Percentiles rank a stretch among this genome's conserved stretches.
phyloP scores from a whole-genome alignment of 2,888 invertebrate species.

The Lasioglossum malachurum region DNA sequence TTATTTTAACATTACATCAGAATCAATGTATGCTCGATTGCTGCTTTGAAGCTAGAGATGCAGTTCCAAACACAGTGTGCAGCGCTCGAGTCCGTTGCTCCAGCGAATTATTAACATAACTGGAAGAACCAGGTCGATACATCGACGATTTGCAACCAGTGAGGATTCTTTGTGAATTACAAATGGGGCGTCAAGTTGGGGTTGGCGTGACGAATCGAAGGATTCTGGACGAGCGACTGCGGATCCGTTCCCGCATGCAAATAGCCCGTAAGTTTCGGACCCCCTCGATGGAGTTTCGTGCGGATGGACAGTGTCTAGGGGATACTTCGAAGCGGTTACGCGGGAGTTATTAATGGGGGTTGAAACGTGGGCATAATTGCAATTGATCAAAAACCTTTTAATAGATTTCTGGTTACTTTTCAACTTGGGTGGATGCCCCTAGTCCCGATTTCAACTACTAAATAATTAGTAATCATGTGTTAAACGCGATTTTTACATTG shows the following conservation, averaged over 20 bases:
- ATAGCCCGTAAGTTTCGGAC: conserved; percentile 35
- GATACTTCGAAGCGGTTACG: not conserved
- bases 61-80: not conserved
- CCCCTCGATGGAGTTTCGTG: not conserved
- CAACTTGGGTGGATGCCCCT: not conserved
- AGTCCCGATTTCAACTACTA: not conserved
- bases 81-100: conserved; percentile 27
- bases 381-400: not conserved
- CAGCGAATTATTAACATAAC: conserved; percentile 72
- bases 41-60: not conserved
- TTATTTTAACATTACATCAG: too few species aligned
- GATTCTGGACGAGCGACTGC: conserved; percentile 41
- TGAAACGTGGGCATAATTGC: not conserved
- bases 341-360: conserved; percentile 19
- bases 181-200: conserved; percentile 23
- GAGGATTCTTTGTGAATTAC: conserved; percentile 40
- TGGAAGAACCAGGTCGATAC: conserved; percentile 62
- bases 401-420: conserved; percentile 2
- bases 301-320: not conserved
- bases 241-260: conserved; percentile 51
- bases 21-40: not conserved
- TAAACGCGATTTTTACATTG: too few species aligned
- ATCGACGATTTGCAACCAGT: conserved; percentile 25
- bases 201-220: conserved; percentile 57
- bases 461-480: not conserved